Base-by-base conservation (phyloP, 2,113 vertebrate species). In the Alexandromys fortis region DNA sequence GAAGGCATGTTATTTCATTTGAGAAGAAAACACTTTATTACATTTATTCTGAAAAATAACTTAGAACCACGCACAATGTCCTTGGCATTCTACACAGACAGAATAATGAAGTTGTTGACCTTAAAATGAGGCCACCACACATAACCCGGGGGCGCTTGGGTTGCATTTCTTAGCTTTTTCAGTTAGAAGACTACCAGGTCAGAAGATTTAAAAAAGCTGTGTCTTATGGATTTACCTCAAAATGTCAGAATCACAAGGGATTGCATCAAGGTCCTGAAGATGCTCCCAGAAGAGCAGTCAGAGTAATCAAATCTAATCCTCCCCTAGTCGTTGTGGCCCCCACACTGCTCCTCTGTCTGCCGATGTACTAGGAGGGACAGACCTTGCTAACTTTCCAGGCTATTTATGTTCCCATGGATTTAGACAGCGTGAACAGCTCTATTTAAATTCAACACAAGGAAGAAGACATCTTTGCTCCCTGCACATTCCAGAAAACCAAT, bases 371-470 rank as follows among this genome's bases (percentile, higher is more conserved):
- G 77, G 58, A 0, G 24, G 19, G 7, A 81, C 4, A 47, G 47
- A 19, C 65, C 6, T 26, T 77, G 21, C 38, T 82, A 42, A 21
- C 35, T 86, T 76, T 86, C 7, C 47, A 52, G 12, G 33, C 16
- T 86, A 17, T 67, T 86, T 86, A 47, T 82, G 94, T 67, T 82
- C 68, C 33, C 33, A 17, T 89, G 38, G 19, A 58, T 55, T 82
- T 95, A 49, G 77, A 72, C 45, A 45, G 30, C 16, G 91, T 68
- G 52, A 86, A 77, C 81, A 82, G 21, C 83, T 89, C 7, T 94
- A 42, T 90, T 97, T 91, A 97, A 86, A 92, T 92, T 85, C 58
- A 89, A 24, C 61, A 63, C 38, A 67, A 92, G 42, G 85, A 94
- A 96, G 91, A 77, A 97, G 86, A 72, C 38, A 75, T 63, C 68